Evolutionary conservation across 2,888 invertebrate species (phyloP), one percentile per base, ranked within the genome.

Genomic region (Phytoseiulus persimilis): DNA sequence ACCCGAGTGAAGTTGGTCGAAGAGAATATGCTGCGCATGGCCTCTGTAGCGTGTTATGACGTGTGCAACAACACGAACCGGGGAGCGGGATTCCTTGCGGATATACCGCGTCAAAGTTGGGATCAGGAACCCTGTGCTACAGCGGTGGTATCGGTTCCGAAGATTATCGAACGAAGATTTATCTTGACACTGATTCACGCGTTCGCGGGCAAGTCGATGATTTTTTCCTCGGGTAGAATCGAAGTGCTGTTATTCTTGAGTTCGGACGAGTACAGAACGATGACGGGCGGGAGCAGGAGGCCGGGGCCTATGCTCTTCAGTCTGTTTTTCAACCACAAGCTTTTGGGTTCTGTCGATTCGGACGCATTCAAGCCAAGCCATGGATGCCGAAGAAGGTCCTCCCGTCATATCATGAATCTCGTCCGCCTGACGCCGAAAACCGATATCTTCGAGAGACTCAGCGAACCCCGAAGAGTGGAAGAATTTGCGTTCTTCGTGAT

Each of bases 181-280:
- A n/a, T 32, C n/a, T n/a, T 33, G n/a, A 28, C 33, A 32, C 33
- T 87, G 32, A n/a, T 87, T 11, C n/a, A 87, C 23, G 28, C 45
- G 39, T 28, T 32, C 31, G 39, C 87, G 39, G n/a, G 33, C 3
- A 14, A 39, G 9, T 39, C 87, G 45, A 28, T 33, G 39, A n/a
- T 87, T 11, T 87, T 87, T 23, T 45, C n/a, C 0, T 1, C 9
- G 28, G 32, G 33, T 6, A 28, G n/a, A 11, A 31, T 87, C 87
- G 87, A 87, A 33, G 11, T 87, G 9, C 87, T 87, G 28, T 6
- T 87, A 31, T 87, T 87, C 33, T 39, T 87, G 32, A 87, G 87
- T 14, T 9, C 32, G 6, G 39, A 87, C 1, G 87, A 87, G 31
- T 87, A 87, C 87, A 6, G n/a, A 14, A 18, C 14, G 14, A 87